Conservation (phyloP, 2,797 vertebrate species). For the Sebastes flavidus region DNA sequence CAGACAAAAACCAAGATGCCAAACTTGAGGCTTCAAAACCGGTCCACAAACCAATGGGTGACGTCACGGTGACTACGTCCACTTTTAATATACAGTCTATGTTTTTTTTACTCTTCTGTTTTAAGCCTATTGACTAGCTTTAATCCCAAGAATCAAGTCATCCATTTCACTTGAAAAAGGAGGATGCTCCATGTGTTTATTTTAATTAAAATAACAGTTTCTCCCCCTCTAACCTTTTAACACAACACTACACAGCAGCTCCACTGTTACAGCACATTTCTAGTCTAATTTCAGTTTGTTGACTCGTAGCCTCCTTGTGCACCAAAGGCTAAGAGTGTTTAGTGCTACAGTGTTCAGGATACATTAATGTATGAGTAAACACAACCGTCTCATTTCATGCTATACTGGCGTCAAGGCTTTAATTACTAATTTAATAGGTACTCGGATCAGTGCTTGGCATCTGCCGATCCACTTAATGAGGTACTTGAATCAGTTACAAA, state of each 20-base stretch:
- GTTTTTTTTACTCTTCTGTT: no score
- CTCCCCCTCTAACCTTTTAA: not conserved
- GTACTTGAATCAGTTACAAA: not conserved
- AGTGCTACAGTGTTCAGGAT: not conserved
- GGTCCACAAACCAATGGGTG: no score
- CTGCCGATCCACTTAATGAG: conserved; percentile 16
- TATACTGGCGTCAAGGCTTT: conserved; percentile 11
- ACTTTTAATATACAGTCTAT: no score
- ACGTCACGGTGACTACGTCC: no score
- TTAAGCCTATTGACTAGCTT: not conserved
- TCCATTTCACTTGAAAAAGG: not conserved
- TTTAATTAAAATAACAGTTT: not conserved
- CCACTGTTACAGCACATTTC: not conserved
- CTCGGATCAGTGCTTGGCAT: conserved; percentile 13
- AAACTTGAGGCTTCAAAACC: no score
- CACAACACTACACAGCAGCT: not conserved
- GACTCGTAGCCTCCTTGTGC: not conserved
- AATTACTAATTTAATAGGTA: conserved; percentile 30
- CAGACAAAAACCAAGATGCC: no score
- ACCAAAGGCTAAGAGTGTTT: not conserved
- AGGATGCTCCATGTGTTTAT: not conserved
- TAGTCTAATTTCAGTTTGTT: not conserved
- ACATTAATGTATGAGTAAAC: conserved; percentile 5
- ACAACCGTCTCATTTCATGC: conserved; percentile 22
- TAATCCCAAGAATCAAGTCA: not conserved